Percentiles rank a stretch among this genome's conserved stretches.
Conservation (phyloP, 2,113 vertebrate genomes). For the Atlantisia rogersi region DNA sequence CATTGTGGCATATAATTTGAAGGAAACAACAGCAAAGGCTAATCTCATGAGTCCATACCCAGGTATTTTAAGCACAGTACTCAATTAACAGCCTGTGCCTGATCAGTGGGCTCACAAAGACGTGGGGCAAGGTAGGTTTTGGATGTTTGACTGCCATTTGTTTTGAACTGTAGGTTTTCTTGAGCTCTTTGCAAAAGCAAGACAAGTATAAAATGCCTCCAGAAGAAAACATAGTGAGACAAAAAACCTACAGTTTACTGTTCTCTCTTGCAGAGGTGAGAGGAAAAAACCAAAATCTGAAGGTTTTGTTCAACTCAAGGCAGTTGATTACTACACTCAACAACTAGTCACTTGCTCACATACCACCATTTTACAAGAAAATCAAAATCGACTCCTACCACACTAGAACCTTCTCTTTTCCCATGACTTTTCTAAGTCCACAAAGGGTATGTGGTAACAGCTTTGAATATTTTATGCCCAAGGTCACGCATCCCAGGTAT, state of each 20-base stretch:
- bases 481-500: neutral
- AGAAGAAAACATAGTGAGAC: neutral
- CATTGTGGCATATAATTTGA: neutral
- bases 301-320: neutral
- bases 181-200: neutral
- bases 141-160: neutral
- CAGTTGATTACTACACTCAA: neutral
- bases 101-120: neutral
- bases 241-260: neutral
- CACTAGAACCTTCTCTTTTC: neutral
- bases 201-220: neutral
- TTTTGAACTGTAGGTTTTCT: neutral
- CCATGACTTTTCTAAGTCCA: neutral
- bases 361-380: neutral
- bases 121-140: neutral
- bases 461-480: neutral
- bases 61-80: neutral
- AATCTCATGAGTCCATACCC: neutral
- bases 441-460: neutral
- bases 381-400: neutral
- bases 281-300: neutral
- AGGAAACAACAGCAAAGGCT: neutral
- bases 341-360: neutral
- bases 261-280: neutral
- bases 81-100: neutral